A percentile compares a stretch with the other conserved stretches of the same genome.
Evolutionary conservation across 1,140 invertebrate genomes (phyloP).

Genomic region (Drosophila rufa): DNA sequence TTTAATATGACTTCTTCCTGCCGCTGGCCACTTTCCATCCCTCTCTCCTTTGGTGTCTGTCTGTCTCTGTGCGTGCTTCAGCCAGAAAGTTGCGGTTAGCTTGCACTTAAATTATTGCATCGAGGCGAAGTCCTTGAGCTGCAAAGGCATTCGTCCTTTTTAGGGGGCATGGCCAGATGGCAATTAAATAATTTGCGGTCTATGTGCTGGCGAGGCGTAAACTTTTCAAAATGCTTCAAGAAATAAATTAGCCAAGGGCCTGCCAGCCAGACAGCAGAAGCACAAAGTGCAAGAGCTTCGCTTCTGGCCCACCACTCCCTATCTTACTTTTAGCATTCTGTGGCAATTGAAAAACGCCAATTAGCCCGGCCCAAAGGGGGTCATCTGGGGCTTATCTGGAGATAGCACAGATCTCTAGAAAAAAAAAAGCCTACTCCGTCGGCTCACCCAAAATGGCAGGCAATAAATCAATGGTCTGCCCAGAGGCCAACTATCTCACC

Average conservation of each 20-base stretch:
- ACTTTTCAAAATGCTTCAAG: slow-evolving; percentile 60
- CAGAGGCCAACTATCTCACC: slow-evolving; percentile 9
- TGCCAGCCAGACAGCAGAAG: slow-evolving; percentile 14
- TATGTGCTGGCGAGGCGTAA: slow-evolving; percentile 58
- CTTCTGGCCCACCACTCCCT: not conserved
- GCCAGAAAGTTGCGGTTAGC: slow-evolving; percentile 74
- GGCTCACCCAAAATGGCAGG: slow-evolving; percentile 58
- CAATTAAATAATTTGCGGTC: slow-evolving; percentile 83
- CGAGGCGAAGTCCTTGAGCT: slow-evolving; percentile 70
- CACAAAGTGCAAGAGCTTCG: slow-evolving; percentile 49
- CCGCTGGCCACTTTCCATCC: slow-evolving; percentile 17
- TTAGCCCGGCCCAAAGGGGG: slow-evolving; percentile 74
- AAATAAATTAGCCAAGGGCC: slow-evolving; percentile 64
- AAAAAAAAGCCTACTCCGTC: slow-evolving; percentile 55
- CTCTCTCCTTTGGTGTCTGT: not conserved
- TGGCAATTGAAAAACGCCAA: slow-evolving; percentile 80
- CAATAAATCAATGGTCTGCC: slow-evolving; percentile 72
- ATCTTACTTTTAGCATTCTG: slow-evolving; percentile 45
- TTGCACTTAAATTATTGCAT: slow-evolving; percentile 83
- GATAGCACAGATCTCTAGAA: slow-evolving; percentile 45
- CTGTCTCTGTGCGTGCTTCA: slow-evolving; percentile 48
- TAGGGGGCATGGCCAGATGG: slow-evolving; percentile 45
- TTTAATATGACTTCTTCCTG: slow-evolving; percentile 78
- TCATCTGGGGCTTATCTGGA: slow-evolving; percentile 67
- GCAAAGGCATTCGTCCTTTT: slow-evolving; percentile 47